Base-by-base conservation (phyloP, 2,797 vertebrate genomes). In the Sardinella longiceps region DNA sequence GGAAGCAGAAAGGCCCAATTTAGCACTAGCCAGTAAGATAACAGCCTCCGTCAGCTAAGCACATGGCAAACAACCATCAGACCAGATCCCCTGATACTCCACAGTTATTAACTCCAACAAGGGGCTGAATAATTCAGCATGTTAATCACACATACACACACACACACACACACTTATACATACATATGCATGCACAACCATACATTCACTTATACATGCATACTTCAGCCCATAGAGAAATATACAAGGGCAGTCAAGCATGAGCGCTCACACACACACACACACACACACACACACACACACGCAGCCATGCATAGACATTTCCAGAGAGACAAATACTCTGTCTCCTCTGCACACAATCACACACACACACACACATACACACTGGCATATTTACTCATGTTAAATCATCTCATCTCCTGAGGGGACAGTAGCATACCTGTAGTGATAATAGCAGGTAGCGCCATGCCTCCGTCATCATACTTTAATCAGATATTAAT, bases 51-150 rank as follows among this genome's bases (percentile, higher is more conserved):
- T 88, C 84, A 87, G 87, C 90, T 90, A 90, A 89, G 90, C 91
- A 88, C 85, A 82, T 84, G 85, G 86, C 89, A 90, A 92, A 91
- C 89, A 90, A 90, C 86, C 85, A 88, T 87, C 89, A 81, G 82
- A 89, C 82, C 86, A n/a, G 81, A 86, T 90, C 86, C 89, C 89
- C 86, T 86, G 86, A 88, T 87, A 89, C 86, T 81, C 82, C 83
- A 83, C 84, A 88, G 88, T 88, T 90, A 90, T 89, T 90, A 91
- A 89, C 88, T 91, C 85, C 83, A 90, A 90, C 90, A 90, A 90
- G 89, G 81, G 81, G 82, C 90, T 91, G 88, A 89, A 92, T 91
- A 87, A 92, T 91, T 91, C 89, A 90, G 80, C 80, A 88, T 86
- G 85, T 82, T 91, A 91, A 89, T 90, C 88, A 88, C 84, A 80